These are phyloP conservation scores for Spatula clypeata DNA, from an alignment of 2,797 vertebrate genomes.

Conservation along the genomic window DNA sequence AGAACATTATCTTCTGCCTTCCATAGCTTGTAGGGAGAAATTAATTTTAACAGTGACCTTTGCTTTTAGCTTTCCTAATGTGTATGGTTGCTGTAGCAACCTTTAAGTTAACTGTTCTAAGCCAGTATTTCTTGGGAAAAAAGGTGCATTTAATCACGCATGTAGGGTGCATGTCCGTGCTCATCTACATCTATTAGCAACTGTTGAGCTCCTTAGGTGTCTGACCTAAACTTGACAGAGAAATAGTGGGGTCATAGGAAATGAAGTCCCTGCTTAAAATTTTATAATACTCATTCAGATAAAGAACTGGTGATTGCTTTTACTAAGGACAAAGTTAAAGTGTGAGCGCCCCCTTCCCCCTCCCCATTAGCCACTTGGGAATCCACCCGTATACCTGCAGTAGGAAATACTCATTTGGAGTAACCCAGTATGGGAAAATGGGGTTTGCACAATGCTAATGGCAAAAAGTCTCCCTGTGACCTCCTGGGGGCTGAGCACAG, in stretches of 20 bases:
- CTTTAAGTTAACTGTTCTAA: constrained; percentile 39
- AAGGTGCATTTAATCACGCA: not conserved
- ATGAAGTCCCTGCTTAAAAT: not conserved
- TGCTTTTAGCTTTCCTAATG: constrained; percentile 52
- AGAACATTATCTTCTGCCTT: constrained; percentile 10
- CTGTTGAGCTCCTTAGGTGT: not conserved
- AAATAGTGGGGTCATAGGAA: not conserved
- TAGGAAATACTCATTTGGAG: not conserved
- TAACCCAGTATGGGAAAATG: not conserved
- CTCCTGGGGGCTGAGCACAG: not conserved
- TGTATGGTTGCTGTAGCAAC: constrained; percentile 60
- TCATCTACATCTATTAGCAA: not conserved
- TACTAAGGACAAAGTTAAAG: not conserved
- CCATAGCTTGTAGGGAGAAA: constrained; percentile 13
- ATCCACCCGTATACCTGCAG: not conserved
- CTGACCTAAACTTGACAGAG: not conserved
- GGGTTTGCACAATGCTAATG: not conserved
- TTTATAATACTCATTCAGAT: not conserved
- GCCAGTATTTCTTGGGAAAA: not conserved
- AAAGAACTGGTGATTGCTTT: not conserved
- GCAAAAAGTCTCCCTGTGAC: accelerated
- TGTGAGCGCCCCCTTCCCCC: not conserved
- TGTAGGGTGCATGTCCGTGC: not conserved
- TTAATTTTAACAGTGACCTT: constrained; percentile 62
- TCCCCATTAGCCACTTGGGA: not conserved